These are phyloP conservation scores for Acanthoscelides obtectus DNA, from an alignment of 2,888 invertebrate species.

Conservation along the genomic window DNA sequence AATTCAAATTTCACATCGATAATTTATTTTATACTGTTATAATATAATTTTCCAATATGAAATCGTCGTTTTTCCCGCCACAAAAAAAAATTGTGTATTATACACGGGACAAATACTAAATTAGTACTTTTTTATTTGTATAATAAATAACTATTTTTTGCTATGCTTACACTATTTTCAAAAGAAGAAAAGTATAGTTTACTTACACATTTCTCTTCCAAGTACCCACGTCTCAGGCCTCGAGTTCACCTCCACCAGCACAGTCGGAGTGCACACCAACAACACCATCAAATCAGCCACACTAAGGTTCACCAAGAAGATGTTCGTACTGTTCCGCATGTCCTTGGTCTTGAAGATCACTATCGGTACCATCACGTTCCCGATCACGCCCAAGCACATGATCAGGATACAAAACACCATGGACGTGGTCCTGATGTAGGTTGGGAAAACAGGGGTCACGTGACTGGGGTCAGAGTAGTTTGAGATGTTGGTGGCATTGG, in stretches of 20 bases:
- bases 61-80: too few relatives aligned
- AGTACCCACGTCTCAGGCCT: constrained; percentile 90
- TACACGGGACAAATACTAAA: too few relatives aligned
- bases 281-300: constrained; percentile 89
- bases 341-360: constrained; percentile 90
- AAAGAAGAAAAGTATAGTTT: too few relatives aligned
- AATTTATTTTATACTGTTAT: too few relatives aligned
- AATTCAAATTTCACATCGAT: too few relatives aligned
- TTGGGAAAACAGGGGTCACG: constrained; percentile 57
- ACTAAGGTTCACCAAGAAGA: constrained; percentile 89
- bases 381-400: constrained; percentile 85
- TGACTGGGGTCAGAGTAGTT: constrained; percentile 19
- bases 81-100: too few relatives aligned
- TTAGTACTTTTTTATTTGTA: too few relatives aligned
- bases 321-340: constrained; percentile 92
- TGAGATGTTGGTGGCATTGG: constrained; percentile 27
- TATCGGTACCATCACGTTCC: constrained; percentile 90
- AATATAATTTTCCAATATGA: too few relatives aligned
- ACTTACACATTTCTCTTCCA: constrained; percentile 92
- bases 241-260: constrained; percentile 87
- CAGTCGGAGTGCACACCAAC: constrained; percentile 87
- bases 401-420: constrained; percentile 85
- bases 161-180: too few relatives aligned
- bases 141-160: too few relatives aligned
- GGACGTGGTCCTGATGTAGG: constrained; percentile 82